Evolutionary conservation across 2,113 vertebrate species (phyloP).

Genomic region (Leucoraja erinaceus): DNA sequence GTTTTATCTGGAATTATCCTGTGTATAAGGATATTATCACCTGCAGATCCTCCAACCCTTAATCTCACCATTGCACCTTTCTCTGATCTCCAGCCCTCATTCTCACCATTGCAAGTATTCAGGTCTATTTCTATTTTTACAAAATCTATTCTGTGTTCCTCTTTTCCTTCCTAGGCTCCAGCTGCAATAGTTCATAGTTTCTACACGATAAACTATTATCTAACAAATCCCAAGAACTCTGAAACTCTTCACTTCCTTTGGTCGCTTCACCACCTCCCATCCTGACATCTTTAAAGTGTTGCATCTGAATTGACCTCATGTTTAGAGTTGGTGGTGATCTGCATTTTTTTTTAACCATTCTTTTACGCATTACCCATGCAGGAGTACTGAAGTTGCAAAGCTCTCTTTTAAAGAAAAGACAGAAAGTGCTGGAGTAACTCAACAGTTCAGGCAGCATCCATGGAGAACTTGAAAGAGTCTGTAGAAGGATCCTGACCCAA

Average conservation of each 20-base stretch:
- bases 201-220: background rate
- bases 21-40: background rate
- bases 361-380: background rate
- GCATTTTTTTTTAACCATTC: background rate
- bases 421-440: too few species aligned
- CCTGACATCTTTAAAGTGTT: background rate
- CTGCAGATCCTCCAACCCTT: background rate
- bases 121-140: background rate
- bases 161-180: background rate
- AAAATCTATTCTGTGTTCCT: background rate
- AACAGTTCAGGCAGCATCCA: too few species aligned
- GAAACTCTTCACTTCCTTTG: background rate
- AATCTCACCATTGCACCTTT: background rate
- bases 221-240: background rate
- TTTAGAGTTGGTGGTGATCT: background rate
- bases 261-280: too few species aligned
- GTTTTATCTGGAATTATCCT: background rate
- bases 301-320: background rate
- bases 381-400: background rate
- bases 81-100: background rate
- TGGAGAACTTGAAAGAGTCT: too few species aligned
- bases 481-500: too few species aligned
- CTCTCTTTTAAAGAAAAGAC: background rate
- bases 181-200: background rate
- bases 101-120: background rate